A percentile compares a stretch with the other conserved stretches of the same genome.
phyloP scores from a whole-genome alignment of 2,888 invertebrate genomes.

The Phaedon cochleariae region DNA sequence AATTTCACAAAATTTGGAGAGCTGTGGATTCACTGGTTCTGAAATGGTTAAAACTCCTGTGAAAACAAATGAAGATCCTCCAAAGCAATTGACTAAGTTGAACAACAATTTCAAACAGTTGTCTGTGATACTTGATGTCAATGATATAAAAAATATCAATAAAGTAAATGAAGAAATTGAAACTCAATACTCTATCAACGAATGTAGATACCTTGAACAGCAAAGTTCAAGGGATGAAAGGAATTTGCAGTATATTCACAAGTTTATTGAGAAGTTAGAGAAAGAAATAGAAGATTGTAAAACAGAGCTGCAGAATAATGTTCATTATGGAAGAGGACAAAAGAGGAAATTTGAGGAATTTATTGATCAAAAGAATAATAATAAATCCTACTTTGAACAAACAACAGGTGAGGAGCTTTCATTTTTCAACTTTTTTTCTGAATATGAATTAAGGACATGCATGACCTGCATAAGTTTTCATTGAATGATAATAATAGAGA shows the following conservation, averaged over 20 bases:
- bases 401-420: slow-evolving; percentile 31
- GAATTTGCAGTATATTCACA: slow-evolving; percentile 33
- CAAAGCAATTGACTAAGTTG: background rate
- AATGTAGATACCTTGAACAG: slow-evolving; percentile 38
- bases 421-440: slow-evolving; percentile 4
- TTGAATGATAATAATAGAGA: too few relatives aligned
- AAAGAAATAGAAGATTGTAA: slow-evolving; percentile 30
- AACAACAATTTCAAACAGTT: background rate
- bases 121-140: background rate
- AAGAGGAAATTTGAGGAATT: slow-evolving; percentile 35
- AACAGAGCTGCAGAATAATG: slow-evolving; percentile 29
- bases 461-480: too few relatives aligned
- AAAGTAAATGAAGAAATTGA: background rate
- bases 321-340: slow-evolving; percentile 16
- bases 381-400: slow-evolving; percentile 28
- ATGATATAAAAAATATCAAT: background rate
- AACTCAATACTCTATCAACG: slow-evolving; percentile 16
- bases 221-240: slow-evolving; percentile 27
- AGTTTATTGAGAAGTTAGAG: slow-evolving; percentile 37
- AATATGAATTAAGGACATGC: too few relatives aligned
- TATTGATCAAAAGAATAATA: slow-evolving; percentile 38
- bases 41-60: background rate
- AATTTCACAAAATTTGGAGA: background rate
- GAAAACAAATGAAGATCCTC: background rate
- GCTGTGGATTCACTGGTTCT: background rate